Evolutionary conservation across 1,140 invertebrate genomes (phyloP).

Genomic region (Galleria mellonella): DNA sequence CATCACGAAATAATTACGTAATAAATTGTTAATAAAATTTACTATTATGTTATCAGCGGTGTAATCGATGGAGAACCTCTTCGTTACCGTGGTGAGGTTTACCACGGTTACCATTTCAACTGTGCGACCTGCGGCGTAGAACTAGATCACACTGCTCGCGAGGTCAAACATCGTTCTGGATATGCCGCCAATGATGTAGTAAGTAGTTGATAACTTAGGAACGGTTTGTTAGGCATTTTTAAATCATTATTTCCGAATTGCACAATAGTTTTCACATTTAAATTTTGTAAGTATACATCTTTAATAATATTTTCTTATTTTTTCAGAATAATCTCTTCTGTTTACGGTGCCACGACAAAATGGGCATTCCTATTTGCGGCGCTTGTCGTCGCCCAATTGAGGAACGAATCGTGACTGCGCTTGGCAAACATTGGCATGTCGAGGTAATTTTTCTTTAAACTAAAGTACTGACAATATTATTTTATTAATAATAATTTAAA

Average conservation of each 20-base stretch:
- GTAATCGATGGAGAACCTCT: slow-evolving; percentile 98
- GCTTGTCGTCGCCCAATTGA: slow-evolving; percentile 97
- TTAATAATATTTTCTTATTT: not conserved
- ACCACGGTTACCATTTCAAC: slow-evolving; percentile 99
- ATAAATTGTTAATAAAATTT: too few relatives aligned
- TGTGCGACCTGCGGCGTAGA: slow-evolving; percentile 93
- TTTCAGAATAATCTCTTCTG: slow-evolving; percentile 95
- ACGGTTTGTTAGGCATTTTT: too few relatives aligned
- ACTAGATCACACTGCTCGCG: slow-evolving; percentile 92
- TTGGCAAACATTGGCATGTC: slow-evolving; percentile 99
- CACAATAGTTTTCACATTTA: too few relatives aligned
- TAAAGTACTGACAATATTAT: too few relatives aligned
- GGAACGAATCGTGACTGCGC: slow-evolving; percentile 95
- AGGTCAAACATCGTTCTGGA: slow-evolving; percentile 93
- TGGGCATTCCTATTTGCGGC: slow-evolving; percentile 98
- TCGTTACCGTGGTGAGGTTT: slow-evolving; percentile 96
- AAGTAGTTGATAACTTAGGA: slow-evolving; percentile 28
- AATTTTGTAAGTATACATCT: too few relatives aligned
- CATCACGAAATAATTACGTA: too few relatives aligned
- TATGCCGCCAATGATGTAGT: slow-evolving; percentile 93
- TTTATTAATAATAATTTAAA: too few relatives aligned
- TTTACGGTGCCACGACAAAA: slow-evolving; percentile 98
- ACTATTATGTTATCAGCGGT: slow-evolving; percentile 77
- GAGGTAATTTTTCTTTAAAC: slow-evolving; percentile 85
- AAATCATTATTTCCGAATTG: too few relatives aligned